Conservation (phyloP, 2,797 vertebrate genomes). For the Tolypeutes matacus region DNA sequence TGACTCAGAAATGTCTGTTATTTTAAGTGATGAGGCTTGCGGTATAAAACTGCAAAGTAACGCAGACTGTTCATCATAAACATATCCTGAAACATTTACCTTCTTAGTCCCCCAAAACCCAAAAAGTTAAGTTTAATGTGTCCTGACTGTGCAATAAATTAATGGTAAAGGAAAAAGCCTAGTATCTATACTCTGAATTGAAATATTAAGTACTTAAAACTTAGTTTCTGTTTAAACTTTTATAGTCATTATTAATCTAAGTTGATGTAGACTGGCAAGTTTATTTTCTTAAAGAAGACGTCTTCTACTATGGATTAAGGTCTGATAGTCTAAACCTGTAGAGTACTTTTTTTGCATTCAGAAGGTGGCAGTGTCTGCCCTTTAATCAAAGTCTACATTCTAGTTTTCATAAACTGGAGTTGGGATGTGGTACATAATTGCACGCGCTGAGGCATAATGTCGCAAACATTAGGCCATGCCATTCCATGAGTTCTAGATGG, state of each 20-base stretch:
- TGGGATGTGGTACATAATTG: slow-evolving; percentile 68
- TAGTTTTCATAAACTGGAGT: slow-evolving; percentile 83
- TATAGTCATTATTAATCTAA: neutral
- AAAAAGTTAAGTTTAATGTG: neutral
- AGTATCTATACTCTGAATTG: neutral
- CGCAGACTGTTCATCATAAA: neutral
- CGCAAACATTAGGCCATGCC: neutral
- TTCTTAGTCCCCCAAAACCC: neutral
- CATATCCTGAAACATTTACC: neutral
- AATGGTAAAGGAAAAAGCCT: neutral
- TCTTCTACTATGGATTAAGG: slow-evolving; percentile 38
- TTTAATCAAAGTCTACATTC: slow-evolving; percentile 87
- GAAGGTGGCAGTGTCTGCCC: slow-evolving; percentile 92
- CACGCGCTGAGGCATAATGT: slow-evolving; percentile 39
- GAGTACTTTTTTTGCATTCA: slow-evolving; percentile 87
- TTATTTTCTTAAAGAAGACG: neutral
- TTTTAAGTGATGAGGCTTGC: neutral
- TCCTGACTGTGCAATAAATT: neutral
- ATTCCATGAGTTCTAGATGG: neutral
- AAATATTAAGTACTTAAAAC: neutral
- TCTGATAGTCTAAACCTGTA: slow-evolving; percentile 70
- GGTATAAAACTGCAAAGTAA: neutral
- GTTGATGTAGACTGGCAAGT: neutral
- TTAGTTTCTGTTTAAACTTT: neutral
- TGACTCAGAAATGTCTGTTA: neutral